These are phyloP conservation scores for Sycophila texana DNA, from an alignment of 2,888 invertebrate species.

Conservation along the genomic window DNA sequence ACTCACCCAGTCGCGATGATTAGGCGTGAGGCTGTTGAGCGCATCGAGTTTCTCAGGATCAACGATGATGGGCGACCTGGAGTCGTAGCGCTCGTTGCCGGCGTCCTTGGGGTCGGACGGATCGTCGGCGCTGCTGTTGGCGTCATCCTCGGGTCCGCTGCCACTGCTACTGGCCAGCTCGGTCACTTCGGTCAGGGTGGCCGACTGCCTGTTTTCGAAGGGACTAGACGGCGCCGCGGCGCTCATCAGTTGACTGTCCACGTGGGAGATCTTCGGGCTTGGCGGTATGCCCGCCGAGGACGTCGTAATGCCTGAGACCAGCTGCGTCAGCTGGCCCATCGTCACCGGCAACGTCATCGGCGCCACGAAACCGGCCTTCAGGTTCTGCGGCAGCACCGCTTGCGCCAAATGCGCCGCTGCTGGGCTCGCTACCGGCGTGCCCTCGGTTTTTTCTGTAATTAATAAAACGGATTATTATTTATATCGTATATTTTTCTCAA, in stretches of 20 bases:
- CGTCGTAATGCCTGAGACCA: conserved; percentile 75
- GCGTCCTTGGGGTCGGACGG: background rate
- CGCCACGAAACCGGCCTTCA: conserved; percentile 75
- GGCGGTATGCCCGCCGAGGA: conserved; percentile 65
- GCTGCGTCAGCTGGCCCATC: conserved; percentile 79
- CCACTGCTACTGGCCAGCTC: conserved; percentile 68
- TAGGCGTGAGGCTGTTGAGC: conserved; percentile 57
- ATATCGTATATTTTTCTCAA: too few relatives aligned
- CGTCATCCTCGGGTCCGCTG: conserved; percentile 29
- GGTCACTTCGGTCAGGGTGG: conserved; percentile 64
- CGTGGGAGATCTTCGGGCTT: background rate
- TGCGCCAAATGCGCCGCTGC: conserved; percentile 83
- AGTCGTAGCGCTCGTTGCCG: conserved; percentile 64
- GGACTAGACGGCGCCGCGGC: conserved; percentile 4
- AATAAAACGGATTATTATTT: background rate
- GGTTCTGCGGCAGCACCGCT: conserved; percentile 83
- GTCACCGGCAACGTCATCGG: conserved; percentile 79
- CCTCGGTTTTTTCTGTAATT: conserved; percentile 64
- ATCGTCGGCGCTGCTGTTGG: background rate
- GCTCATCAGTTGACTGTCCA: background rate
- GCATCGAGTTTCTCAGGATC: conserved; percentile 68
- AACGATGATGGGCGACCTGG: conserved; percentile 70
- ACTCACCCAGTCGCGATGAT: conserved; percentile 61
- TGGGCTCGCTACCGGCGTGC: conserved; percentile 81
- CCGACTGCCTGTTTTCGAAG: background rate